Percentiles rank a stretch among this genome's conserved stretches.
phyloP scores from a whole-genome alignment of 1,140 invertebrate genomes.

The Micrasema longulum region DNA sequence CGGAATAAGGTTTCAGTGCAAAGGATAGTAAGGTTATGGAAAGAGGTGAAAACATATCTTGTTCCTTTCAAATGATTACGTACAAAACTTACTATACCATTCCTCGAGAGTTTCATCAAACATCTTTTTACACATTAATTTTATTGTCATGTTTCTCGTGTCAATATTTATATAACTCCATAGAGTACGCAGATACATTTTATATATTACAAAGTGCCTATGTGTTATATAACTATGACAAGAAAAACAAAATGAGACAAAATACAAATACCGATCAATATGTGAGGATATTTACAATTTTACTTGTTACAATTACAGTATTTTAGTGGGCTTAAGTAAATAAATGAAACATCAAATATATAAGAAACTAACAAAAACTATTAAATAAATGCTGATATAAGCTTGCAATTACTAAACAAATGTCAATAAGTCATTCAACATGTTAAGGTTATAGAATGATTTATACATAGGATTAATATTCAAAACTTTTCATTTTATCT shows the following conservation, averaged over 20 bases:
- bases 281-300: too few relatives aligned
- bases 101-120: constrained; percentile 2
- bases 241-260: constrained; percentile 32
- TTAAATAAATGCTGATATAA: too few relatives aligned
- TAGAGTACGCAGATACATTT: constrained; percentile 1
- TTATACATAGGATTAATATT: too few relatives aligned
- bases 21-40: constrained; percentile 1
- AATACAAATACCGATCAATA: too few relatives aligned
- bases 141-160: constrained; percentile 30
- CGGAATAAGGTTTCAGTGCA: background rate
- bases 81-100: constrained; percentile 28
- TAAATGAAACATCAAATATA: too few relatives aligned
- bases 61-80: constrained; percentile 3
- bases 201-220: constrained; percentile 11
- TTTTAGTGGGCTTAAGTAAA: too few relatives aligned
- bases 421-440: too few relatives aligned
- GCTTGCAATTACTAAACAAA: too few relatives aligned
- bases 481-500: too few relatives aligned
- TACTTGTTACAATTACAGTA: too few relatives aligned
- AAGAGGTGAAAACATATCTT: constrained; percentile 8
- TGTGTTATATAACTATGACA: constrained; percentile 28
- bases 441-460: too few relatives aligned
- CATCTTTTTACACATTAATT: constrained; percentile 26
- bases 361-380: too few relatives aligned
- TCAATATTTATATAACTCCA: constrained; percentile 29